A percentile compares a stretch with the other conserved stretches of the same genome.
phyloP scores from a whole-genome alignment of 2,888 invertebrate genomes.

The Elysia crispata region DNA sequence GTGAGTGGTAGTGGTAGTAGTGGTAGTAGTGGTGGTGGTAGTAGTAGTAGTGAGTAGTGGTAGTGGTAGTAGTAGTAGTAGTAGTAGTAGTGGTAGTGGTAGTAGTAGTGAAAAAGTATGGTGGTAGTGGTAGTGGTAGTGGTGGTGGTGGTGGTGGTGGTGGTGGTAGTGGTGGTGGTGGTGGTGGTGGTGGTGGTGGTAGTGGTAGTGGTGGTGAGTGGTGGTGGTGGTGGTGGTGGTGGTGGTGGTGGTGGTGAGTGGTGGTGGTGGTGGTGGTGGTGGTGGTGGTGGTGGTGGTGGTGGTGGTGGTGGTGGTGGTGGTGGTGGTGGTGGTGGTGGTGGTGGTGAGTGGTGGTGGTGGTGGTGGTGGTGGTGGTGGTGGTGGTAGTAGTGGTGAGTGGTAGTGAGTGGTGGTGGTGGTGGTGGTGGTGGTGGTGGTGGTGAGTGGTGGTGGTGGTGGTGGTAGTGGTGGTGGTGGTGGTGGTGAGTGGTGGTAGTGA shows the following conservation, averaged over 20 bases:
- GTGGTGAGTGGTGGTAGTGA: no score
- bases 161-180: background rate
- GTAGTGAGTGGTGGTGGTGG: no score
- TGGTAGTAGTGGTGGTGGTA: background rate
- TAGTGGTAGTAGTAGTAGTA: background rate
- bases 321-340: slow-evolving; percentile 52
- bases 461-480: no score
- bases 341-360: no score
- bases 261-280: background rate
- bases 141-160: background rate
- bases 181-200: background rate
- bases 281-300: background rate
- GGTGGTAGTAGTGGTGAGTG: no score
- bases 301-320: background rate
- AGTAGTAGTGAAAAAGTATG: no score
- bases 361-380: slow-evolving; percentile 57
- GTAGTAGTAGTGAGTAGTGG: background rate
- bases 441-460: no score
- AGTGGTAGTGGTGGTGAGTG: no score
- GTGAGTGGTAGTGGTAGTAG: no score
- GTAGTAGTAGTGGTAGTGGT: background rate
- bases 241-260: background rate
- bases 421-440: no score
- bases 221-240: background rate
- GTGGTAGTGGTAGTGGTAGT: background rate